Percentiles rank a stretch among this genome's conserved stretches.
Evolutionary conservation across 2,113 vertebrate species (phyloP).

Genomic region (Dunckerocampus dactyliophorus): DNA sequence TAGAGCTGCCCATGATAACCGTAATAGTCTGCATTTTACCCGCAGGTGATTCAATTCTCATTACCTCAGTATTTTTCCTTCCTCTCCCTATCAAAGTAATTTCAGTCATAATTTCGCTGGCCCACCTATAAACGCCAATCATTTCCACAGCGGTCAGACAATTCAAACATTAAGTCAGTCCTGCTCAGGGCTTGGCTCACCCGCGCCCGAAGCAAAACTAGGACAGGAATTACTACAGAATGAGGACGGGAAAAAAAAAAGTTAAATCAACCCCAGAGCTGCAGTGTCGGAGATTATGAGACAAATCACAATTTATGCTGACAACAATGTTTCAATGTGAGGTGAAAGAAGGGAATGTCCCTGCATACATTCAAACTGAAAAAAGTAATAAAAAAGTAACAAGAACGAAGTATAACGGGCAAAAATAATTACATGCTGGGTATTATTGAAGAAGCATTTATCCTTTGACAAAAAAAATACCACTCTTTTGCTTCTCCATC

Average conservation of each 20-base stretch:
- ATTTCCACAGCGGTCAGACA: constrained; percentile 36
- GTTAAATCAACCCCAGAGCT: constrained; percentile 58
- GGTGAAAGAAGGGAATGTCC: neutral
- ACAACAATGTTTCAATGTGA: constrained; percentile 58
- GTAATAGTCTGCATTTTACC: neutral
- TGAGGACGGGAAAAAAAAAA: constrained; percentile 32
- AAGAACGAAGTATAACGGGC: no score
- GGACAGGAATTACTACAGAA: constrained; percentile 50
- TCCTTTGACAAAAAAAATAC: no score
- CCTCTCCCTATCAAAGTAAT: constrained; percentile 5
- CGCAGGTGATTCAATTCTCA: constrained; percentile 4
- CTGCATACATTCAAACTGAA: neutral
- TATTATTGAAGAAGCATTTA: no score
- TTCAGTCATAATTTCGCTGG: constrained; percentile 4
- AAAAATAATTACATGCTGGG: no score
- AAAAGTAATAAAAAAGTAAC: no score
- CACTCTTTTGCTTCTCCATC: no score
- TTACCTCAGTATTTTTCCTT: constrained; percentile 14
- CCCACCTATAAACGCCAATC: constrained; percentile 31
- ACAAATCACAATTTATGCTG: constrained; percentile 58
- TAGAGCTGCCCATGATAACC: neutral
- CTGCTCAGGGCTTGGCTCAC: constrained; percentile 28
- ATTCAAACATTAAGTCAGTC: constrained; percentile 35
- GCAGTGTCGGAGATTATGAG: constrained; percentile 54
- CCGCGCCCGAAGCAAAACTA: constrained; percentile 40